These are phyloP conservation scores for Amphipyra tragopoginis DNA, from an alignment of 2,888 invertebrate species.

Conservation along the genomic window DNA sequence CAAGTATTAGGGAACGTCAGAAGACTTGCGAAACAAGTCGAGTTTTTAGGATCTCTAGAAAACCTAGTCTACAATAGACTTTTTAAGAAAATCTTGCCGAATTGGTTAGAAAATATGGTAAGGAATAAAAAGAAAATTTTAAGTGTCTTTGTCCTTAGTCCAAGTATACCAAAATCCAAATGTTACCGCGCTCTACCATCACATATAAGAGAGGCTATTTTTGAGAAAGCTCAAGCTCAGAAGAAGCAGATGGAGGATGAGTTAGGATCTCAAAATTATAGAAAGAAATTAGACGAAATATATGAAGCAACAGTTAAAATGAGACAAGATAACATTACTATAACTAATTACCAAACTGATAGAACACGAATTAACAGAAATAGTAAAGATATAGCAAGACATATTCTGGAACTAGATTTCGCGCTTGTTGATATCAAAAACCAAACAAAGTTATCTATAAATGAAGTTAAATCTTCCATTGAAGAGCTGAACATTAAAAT, in stretches of 20 bases:
- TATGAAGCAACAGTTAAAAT: slow-evolving; percentile 45
- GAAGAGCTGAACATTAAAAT: slow-evolving; percentile 35
- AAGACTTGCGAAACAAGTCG: slow-evolving; percentile 87
- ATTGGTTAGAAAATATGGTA: slow-evolving; percentile 26
- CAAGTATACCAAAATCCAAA: slow-evolving; percentile 48
- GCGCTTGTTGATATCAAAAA: slow-evolving; percentile 18
- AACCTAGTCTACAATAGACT: slow-evolving; percentile 48
- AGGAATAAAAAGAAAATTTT: slow-evolving; percentile 42
- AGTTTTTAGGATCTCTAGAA: slow-evolving; percentile 76
- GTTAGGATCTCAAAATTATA: slow-evolving; percentile 68
- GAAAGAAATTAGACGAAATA: slow-evolving; percentile 54
- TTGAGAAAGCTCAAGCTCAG: slow-evolving; percentile 75
- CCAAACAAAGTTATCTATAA: slow-evolving; percentile 25
- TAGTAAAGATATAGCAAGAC: slow-evolving; percentile 13
- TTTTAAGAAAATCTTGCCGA: slow-evolving; percentile 51
- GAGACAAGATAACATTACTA: slow-evolving; percentile 11
- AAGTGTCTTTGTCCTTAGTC: slow-evolving; percentile 27
- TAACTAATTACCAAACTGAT: slow-evolving; percentile 1
- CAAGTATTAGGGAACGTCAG: slow-evolving; percentile 87
- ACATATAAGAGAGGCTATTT: slow-evolving; percentile 76
- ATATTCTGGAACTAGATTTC: slow-evolving; percentile 15
- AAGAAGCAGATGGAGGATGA: slow-evolving; percentile 75
- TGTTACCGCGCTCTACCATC: slow-evolving; percentile 70
- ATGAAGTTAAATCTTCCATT: slow-evolving; percentile 24
- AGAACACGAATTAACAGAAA: neutral